Evolutionary conservation across 2,797 vertebrate species (phyloP), one percentile per base, ranked within the genome.

Genomic region (Sebastes nivosus): DNA sequence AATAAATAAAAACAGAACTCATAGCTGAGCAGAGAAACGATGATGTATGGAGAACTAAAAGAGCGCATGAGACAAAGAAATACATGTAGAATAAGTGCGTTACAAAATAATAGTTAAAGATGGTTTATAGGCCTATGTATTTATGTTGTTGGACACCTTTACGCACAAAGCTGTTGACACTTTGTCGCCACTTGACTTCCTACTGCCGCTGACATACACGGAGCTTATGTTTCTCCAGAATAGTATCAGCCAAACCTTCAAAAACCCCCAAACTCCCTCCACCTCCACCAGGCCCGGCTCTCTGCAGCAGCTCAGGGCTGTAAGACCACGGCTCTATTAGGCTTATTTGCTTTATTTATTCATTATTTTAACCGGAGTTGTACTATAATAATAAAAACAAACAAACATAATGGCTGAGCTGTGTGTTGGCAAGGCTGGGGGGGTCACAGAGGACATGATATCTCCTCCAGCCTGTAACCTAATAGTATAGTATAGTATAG

Each of bases 181-280:
- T 84, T 84, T 77, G 77, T 88, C 24, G 10, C 84, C 85, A 82
- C 86, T 89, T 88, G 77, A 81, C 81, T 86, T 83, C 73, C 67
- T 70, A 24, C 70, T 14, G 64, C 71, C 63, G 77, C 84, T 70
- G 71, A 77, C 81, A 80, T 3, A 67, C 87, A 58, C 65, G 13
- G 11, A 84, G 83, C 74, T 80, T 81, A 74, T 59, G 80, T 90
- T 83, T 79, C 10, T 65, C 22, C 67, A 68, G 11, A 82, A 82
- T 66, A 78, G 75, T 77, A 72, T 79, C 72, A 83, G 72, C n/a
- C 52, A 18, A 60, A 42, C 38, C 36, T 38, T 38, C 36, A 38
- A 38, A 36, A 36, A 0, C 0, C 0, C 1, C 2, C 4, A 36
- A 36, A 12, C 11, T 1, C 13, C 38, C 38, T 16, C 38, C 38